Base-by-base conservation (phyloP, 2,797 vertebrate genomes). In the Toxotes lorentzi region DNA sequence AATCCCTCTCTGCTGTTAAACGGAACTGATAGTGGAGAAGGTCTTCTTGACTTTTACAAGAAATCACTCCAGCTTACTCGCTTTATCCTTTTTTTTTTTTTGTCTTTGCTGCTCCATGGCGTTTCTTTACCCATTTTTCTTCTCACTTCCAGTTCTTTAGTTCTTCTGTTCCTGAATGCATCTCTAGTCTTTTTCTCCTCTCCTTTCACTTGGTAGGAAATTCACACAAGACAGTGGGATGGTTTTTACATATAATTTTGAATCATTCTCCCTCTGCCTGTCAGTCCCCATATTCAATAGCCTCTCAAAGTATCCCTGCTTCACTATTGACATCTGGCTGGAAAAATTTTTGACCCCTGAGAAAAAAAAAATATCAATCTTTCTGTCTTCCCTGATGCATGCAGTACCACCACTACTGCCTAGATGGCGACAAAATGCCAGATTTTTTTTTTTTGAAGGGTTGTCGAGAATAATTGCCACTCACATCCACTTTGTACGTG, bases 401-500 rank as follows among this genome's bases (percentile, higher is more conserved):
- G 88, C 87, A 93, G 73, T 94, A 84, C 92, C 65, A 2, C 62
- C 64, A 62, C 78, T 75, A 76, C 85, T 92, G 78, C 84, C 81
- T 93, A 95, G 94, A 94, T 94, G 95, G 94, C 91, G 88, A 94
- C 89, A 93, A 82, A 92, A 86, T 89, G 94, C 86, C 88, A 91
- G 86, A 57, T 72, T 92, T 91, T 90, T 24, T 30, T 30, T 30
- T 30, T 11, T 89, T 43, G 51, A 65, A 73, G n/a, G 1, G 17
- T 40, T 63, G 66, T 76, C 78, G 64, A 59, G 35, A 58, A 78
- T 76, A 83, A 87, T 83, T 86, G 69, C 72, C 74, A 72, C 76
- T 83, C 79, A 82, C 21, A 76, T 81, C 69, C 47, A 81, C 76
- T 82, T 45, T 64, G 43, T 78, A n/a, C n/a, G n/a, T n/a, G n/a